Conservation (phyloP, 2,888 invertebrate species). For the Neoitamus cyanurus region DNA sequence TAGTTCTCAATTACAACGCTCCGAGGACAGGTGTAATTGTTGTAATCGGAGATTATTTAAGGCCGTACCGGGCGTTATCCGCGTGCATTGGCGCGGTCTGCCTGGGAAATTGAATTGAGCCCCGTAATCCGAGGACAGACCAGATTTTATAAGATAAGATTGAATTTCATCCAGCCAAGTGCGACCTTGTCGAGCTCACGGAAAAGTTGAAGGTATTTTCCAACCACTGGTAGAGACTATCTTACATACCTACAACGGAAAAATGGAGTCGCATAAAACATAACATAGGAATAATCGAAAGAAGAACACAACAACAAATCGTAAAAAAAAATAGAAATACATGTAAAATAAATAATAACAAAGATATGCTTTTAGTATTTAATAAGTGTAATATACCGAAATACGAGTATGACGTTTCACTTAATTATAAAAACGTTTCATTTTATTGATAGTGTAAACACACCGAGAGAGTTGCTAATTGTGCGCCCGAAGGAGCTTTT, state of each 20-base stretch:
- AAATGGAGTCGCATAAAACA: no score
- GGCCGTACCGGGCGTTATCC: background rate
- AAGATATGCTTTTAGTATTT: no score
- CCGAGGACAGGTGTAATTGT: constrained; percentile 22
- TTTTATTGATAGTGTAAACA: no score
- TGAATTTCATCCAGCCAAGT: background rate
- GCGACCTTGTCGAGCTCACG: background rate
- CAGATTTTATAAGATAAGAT: background rate
- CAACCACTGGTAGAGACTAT: background rate
- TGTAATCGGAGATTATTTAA: constrained; percentile 33
- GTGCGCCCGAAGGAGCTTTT: no score
- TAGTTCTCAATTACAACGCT: constrained; percentile 10
- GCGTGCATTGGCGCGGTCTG: background rate
- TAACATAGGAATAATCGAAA: no score
- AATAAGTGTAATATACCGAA: no score
- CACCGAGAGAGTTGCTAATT: no score
- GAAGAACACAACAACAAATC: no score
- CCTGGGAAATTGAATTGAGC: background rate
- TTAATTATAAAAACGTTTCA: no score
- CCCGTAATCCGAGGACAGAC: background rate
- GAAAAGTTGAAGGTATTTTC: background rate
- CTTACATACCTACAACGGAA: background rate
- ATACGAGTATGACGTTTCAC: no score
- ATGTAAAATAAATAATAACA: no score
- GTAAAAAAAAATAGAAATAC: no score